Conservation (phyloP, 2,797 vertebrate species). For the Semaprochilodus insignis region DNA sequence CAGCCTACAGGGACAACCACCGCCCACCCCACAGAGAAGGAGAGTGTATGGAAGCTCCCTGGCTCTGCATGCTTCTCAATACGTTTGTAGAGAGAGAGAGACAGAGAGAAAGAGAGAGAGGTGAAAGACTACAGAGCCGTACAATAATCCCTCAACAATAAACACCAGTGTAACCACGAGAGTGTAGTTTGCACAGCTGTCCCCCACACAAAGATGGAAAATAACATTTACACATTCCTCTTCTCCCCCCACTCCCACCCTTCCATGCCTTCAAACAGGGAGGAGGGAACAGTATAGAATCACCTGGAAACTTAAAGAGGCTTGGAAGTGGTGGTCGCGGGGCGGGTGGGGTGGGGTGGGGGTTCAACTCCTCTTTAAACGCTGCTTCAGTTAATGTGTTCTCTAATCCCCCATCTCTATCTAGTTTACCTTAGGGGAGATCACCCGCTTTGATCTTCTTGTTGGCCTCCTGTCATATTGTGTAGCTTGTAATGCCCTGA, state of each 20-base stretch:
- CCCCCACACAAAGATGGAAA: conserved; percentile 63
- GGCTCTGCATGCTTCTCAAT: conserved; percentile 54
- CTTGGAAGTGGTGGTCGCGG: conserved; percentile 26
- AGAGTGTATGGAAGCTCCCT: conserved; percentile 36
- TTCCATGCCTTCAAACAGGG: conserved; percentile 54
- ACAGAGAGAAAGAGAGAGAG: conserved; percentile 40
- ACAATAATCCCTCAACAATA: conserved; percentile 69
- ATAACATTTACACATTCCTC: conserved; percentile 69
- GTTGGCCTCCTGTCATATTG: conserved; percentile 53
- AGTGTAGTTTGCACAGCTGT: conserved; percentile 72
- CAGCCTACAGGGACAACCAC: conserved; percentile 37
- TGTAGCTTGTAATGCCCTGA: conserved; percentile 43
- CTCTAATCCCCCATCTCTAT: conserved; percentile 61
- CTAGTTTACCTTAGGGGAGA: conserved; percentile 57
- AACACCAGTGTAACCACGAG: conserved; percentile 63
- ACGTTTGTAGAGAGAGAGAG: conserved; percentile 36
- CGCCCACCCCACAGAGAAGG: conserved; percentile 37
- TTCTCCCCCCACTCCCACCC: conserved; percentile 11
- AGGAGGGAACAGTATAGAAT: conserved; percentile 52
- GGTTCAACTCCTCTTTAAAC: conserved; percentile 58
- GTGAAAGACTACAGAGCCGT: conserved; percentile 57
- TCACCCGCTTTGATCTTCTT: conserved; percentile 59
- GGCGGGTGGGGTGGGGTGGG: conserved; percentile 9
- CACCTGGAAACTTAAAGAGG: conserved; percentile 62
- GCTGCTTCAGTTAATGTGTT: conserved; percentile 57